Conservation (phyloP, 2,888 invertebrate genomes). For the Ellobium chinense region DNA sequence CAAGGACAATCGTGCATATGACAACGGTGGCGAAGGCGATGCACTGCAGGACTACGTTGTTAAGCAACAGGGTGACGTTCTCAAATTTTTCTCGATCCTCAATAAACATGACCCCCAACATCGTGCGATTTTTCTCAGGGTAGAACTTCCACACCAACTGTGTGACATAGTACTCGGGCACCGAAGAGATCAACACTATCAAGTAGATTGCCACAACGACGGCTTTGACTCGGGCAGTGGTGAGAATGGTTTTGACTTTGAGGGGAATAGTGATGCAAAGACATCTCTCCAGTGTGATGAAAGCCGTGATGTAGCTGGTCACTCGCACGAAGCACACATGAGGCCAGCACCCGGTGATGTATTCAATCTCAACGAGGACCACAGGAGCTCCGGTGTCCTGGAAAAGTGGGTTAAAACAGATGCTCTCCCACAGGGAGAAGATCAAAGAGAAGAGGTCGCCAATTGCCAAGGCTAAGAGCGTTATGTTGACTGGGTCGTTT, state of each 20-base stretch:
- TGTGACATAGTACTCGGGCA: conserved; percentile 18
- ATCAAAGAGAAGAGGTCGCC: not conserved
- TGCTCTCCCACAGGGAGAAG: conserved; percentile 17
- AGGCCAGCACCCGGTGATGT: conserved; percentile 58
- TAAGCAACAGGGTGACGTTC: conserved; percentile 33
- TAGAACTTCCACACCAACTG: conserved; percentile 41
- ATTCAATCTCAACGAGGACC: conserved; percentile 93
- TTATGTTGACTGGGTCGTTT: conserved; percentile 29
- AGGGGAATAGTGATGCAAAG: conserved; percentile 24
- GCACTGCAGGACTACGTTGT: conserved; percentile 24
- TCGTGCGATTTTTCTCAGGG: conserved; percentile 37
- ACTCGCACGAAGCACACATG: conserved; percentile 22
- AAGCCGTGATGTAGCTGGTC: conserved; percentile 24
- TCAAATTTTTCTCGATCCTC: conserved; percentile 22
- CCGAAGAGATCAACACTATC: not conserved
- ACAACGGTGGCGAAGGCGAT: conserved; percentile 7
- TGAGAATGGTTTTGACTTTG: conserved; percentile 21
- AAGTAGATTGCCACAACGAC: not conserved
- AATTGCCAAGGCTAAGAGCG: conserved; percentile 2
- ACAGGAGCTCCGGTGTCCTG: conserved; percentile 83
- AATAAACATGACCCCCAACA: conserved; percentile 29
- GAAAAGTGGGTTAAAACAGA: conserved; percentile 29
- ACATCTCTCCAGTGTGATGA: conserved; percentile 32
- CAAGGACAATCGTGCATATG: conserved; percentile 16
- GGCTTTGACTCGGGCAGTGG: not conserved